A percentile compares a stretch with the other conserved stretches of the same genome.
phyloP scores from a whole-genome alignment of 2,888 invertebrate species.

The Drosophila austrosaltans region DNA sequence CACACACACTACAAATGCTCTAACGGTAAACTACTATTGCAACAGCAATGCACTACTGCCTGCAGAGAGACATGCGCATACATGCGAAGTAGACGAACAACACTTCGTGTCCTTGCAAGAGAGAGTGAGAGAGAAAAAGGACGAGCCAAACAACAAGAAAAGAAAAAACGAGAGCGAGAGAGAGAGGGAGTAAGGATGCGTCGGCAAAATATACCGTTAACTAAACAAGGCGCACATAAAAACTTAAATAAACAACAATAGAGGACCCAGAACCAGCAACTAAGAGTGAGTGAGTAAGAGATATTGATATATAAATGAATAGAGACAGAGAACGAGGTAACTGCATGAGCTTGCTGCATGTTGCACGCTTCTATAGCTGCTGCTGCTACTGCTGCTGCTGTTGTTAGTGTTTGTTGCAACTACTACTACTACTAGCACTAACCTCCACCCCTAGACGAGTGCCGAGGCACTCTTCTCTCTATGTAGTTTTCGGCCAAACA shows the following conservation, averaged over 20 bases:
- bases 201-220: conserved; percentile 73
- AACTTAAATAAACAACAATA: conserved; percentile 79
- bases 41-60: conserved; percentile 12
- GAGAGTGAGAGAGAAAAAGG: conserved; percentile 34
- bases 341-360: conserved; percentile 61
- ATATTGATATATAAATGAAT: conserved; percentile 18
- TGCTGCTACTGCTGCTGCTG: conserved; percentile 38
- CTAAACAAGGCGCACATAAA: conserved; percentile 77
- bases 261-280: conserved; percentile 25
- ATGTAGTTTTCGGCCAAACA: conserved; percentile 70
- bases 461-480: conserved; percentile 33
- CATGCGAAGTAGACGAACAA: background rate
- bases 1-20: background rate
- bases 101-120: conserved; percentile 12
- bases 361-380: conserved; percentile 59
- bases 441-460: conserved; percentile 60
- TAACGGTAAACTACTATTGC: conserved; percentile 61
- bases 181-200: conserved; percentile 50
- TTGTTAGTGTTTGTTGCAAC: conserved; percentile 77
- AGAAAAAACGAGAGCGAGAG: conserved; percentile 27
- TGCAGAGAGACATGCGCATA: conserved; percentile 60
- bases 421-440: conserved; percentile 54
- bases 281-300: conserved; percentile 18
- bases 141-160: background rate
- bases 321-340: conserved; percentile 35